Conservation (phyloP, 2,797 vertebrate species). For the Brachyalestes nurse region DNA sequence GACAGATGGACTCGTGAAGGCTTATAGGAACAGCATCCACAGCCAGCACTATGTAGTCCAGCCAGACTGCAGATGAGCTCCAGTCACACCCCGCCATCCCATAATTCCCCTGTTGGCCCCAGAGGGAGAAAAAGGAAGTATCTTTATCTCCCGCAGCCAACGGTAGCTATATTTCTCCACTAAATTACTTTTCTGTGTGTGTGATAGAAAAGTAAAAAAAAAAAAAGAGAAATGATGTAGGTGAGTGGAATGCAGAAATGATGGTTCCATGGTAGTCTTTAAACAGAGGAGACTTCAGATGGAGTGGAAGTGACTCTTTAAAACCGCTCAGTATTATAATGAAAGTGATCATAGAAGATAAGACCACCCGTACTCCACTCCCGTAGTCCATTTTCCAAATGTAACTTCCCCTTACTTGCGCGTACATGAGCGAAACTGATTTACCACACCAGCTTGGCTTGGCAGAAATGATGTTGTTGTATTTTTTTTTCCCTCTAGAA, state of each 20-base stretch:
- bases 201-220: slow-evolving; percentile 72
- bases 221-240: slow-evolving; percentile 73
- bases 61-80: slow-evolving; percentile 60
- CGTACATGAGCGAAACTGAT: slow-evolving; percentile 25
- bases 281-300: slow-evolving; percentile 41
- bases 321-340: slow-evolving; percentile 42
- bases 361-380: slow-evolving; percentile 34
- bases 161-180: slow-evolving; percentile 67
- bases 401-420: not conserved
- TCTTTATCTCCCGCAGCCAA: slow-evolving; percentile 74
- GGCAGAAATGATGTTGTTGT: not conserved
- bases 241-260: slow-evolving; percentile 71
- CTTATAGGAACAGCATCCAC: slow-evolving; percentile 39
- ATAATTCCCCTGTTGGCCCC: slow-evolving; percentile 54
- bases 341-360: slow-evolving; percentile 45
- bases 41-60: slow-evolving; percentile 43
- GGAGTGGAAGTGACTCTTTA: slow-evolving; percentile 29
- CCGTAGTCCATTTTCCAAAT: slow-evolving; percentile 25
- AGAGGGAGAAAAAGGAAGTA: slow-evolving; percentile 49
- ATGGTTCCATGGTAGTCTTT: slow-evolving; percentile 54
- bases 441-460: not conserved
- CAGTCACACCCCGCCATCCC: slow-evolving; percentile 65
- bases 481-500: not conserved
- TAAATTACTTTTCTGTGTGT: slow-evolving; percentile 75
- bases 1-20: slow-evolving; percentile 47